These are phyloP conservation scores for Temnothorax nylanderi DNA, from an alignment of 1,140 invertebrate genomes.

Conservation along the genomic window DNA sequence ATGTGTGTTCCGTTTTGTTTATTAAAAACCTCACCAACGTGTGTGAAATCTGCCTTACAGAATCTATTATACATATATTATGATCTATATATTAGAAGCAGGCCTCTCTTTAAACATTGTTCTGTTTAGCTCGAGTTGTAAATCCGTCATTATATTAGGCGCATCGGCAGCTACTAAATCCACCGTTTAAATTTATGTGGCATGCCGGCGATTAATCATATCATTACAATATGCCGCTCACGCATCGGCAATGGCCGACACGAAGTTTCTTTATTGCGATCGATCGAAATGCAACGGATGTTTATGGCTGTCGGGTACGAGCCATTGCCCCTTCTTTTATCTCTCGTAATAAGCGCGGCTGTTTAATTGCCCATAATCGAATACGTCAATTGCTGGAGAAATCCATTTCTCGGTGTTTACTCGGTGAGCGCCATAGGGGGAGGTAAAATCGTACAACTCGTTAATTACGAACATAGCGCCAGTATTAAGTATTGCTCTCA, in stretches of 20 bases:
- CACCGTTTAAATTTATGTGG: slow-evolving; percentile 51
- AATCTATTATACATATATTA: not conserved
- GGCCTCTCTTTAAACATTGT: not conserved
- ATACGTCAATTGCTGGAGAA: slow-evolving; percentile 61
- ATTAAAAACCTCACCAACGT: not conserved
- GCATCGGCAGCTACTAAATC: slow-evolving; percentile 35
- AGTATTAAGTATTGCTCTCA: slow-evolving; percentile 1
- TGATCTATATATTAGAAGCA: not conserved
- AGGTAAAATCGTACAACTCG: slow-evolving; percentile 50
- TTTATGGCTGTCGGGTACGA: slow-evolving; percentile 49
- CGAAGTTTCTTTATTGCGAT: slow-evolving; percentile 64
- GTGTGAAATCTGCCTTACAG: not conserved
- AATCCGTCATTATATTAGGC: slow-evolving; percentile 21
- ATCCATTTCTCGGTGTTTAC: slow-evolving; percentile 51
- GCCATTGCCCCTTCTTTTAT: slow-evolving; percentile 73
- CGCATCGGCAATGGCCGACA: slow-evolving; percentile 49
- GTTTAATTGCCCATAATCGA: slow-evolving; percentile 72
- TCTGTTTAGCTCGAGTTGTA: not conserved
- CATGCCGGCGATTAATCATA: slow-evolving; percentile 49
- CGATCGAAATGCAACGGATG: slow-evolving; percentile 62
- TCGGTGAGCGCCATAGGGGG: not conserved
- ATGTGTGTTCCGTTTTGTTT: not conserved
- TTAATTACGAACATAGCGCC: slow-evolving; percentile 51
- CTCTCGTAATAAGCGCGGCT: slow-evolving; percentile 60
- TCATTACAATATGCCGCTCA: slow-evolving; percentile 45